Percentiles rank a stretch among this genome's conserved stretches.
Evolutionary conservation across 2,888 invertebrate genomes (phyloP).

Genomic region (Drosophila trichaetosa): DNA sequence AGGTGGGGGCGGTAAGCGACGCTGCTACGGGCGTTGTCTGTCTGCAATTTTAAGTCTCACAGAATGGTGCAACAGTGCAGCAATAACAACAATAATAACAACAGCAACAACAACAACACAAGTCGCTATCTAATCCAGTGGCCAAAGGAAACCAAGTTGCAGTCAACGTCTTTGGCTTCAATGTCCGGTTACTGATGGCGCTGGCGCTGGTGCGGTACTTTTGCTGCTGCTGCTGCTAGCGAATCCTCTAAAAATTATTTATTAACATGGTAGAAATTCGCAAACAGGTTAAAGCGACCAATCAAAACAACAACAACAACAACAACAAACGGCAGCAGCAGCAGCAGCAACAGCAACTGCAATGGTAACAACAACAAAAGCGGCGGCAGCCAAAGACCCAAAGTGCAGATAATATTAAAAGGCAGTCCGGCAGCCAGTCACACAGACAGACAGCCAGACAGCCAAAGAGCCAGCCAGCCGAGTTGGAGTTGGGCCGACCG

Average conservation of each 20-base stretch:
- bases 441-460: slow-evolving; percentile 55
- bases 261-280: slow-evolving; percentile 83
- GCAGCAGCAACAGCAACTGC: slow-evolving; percentile 17
- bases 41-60: slow-evolving; percentile 52
- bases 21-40: slow-evolving; percentile 25
- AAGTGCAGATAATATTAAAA: slow-evolving; percentile 79
- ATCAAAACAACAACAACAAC: slow-evolving; percentile 72
- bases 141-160: slow-evolving; percentile 22
- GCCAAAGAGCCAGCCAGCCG: slow-evolving; percentile 44
- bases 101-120: slow-evolving; percentile 5
- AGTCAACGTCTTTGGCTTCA: slow-evolving; percentile 17
- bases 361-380: slow-evolving; percentile 42
- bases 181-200: slow-evolving; percentile 47
- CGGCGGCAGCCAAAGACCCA: slow-evolving; percentile 73
- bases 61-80: slow-evolving; percentile 11
- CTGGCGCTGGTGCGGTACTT: slow-evolving; percentile 39
- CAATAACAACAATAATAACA: background rate
- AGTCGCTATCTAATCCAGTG: slow-evolving; percentile 48
- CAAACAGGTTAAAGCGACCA: slow-evolving; percentile 83
- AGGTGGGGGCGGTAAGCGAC: slow-evolving; percentile 12
- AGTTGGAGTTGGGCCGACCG: slow-evolving; percentile 60
- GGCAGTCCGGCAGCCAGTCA: slow-evolving; percentile 65
- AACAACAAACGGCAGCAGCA: slow-evolving; percentile 16
- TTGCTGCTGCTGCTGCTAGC: slow-evolving; percentile 47
- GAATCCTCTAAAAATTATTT: slow-evolving; percentile 84